Evolutionary conservation across 1,140 invertebrate species (phyloP), one percentile per base, ranked within the genome.

Genomic region (Aphelinus atriplicis): DNA sequence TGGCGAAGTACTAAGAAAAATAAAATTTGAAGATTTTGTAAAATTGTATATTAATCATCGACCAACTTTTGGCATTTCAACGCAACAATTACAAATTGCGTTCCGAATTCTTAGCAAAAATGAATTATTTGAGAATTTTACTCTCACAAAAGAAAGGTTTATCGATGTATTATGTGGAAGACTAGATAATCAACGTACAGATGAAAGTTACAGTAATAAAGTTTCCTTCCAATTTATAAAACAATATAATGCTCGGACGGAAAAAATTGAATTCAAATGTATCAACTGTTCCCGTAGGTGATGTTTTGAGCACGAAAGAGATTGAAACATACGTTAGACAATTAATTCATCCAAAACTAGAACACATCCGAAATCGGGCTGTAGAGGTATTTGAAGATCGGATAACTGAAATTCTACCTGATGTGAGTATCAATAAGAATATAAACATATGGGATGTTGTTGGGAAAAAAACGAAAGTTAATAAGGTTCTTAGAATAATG

Each of bases 1-100:
- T 7, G 89, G 89, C 2, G 74, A 86, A 67, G 84, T 90, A 43
- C 81, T 88, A 2, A 87, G 89, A 0, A 87, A 91, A 66, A 90
- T 94, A 58, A 89, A 90, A 73, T 92, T 94, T 75, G 90, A 92
- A 48, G 91, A 93, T 55, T 94, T 94, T 79, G 90, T 94, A 2
- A 92, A 90, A 84, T 82, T 94, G 60, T 94, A 92, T 78, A 84
- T 94, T 43, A 94, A 94, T 82, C 93, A 94, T 82, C 88, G 92
- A 69, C 92, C 92, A 7, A 90, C 86, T 1, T 88, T 89, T 77
- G 88, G 89, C 2, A 86, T 90, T 66, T 80, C 82, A 2, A 71
- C 81, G 2, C 72, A 79, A 1, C 71, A 85, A 48, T 45, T 90
- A 47, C 77, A 81, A 77, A 71, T 80, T 71, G 78, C 78, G 46